Base-by-base conservation (phyloP, 2,797 vertebrate species). In the Oreortyx pictus region DNA sequence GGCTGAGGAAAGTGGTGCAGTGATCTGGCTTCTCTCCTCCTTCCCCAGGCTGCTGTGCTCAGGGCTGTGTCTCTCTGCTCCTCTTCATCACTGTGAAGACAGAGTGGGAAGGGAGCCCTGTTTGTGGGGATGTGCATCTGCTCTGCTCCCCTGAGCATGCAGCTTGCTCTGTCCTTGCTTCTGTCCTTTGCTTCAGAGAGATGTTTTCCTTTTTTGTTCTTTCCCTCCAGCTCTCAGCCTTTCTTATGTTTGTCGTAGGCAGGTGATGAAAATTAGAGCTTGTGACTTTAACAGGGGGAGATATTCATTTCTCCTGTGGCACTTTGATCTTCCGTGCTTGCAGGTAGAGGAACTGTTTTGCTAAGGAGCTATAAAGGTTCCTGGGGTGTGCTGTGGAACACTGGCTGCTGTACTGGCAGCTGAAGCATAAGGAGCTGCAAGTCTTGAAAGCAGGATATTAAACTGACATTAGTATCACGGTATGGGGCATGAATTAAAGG, bases 391-490 rank as follows among this genome's bases (percentile, higher is more conserved):
- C 73, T 59, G 31, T 66, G 67, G 39, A 41, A 61, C 8, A 11
- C 47, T 88, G 90, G 81, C 64, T 82, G 87, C 25, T 59, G 67
- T 57, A 25, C 83, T 3, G 44, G 71, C 90, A 88, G 89, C 86
- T 33, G 81, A 60, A 84, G 78, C 78, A 81, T 41, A 56, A 96
- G 93, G 91, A 81, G 61, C 74, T 61, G 85, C 7, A 82, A 64
- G 37, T 62, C 86, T 61, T 57, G 76, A 23, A 61, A 90, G 83
- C 81, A 91, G 86, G 92, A 86, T 70, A 68, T 89, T 79, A 93
- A 70, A 79, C 20, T 73, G 54, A 22, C 68, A 92, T 92, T 89
- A 91, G 72, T 50, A 71, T 68, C 88, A 52, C 93, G 49, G 60
- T 15, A 29, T 64, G 77, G 68, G 66, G 76, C 0, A 2, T 1